Percentiles rank a stretch among this genome's conserved stretches.
phyloP scores from a whole-genome alignment of 2,888 invertebrate species.

The Lysandra coridon region DNA sequence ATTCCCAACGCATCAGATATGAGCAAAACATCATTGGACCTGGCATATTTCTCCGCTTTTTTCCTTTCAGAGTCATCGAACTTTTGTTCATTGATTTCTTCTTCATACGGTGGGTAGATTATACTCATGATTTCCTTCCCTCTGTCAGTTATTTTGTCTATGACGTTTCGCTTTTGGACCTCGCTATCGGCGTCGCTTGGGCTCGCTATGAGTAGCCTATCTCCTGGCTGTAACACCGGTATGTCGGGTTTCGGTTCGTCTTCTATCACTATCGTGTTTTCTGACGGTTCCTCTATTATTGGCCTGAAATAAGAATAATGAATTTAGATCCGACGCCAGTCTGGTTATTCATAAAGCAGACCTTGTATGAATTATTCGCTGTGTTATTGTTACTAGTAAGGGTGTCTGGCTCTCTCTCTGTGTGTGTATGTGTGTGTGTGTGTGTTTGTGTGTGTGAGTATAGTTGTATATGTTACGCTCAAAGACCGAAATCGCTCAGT shows the following conservation, averaged over 20 bases:
- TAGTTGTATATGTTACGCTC: too few species aligned
- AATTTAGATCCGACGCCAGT: neutral
- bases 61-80: slow-evolving; percentile 70
- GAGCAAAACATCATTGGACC: slow-evolving; percentile 66
- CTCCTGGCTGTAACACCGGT: slow-evolving; percentile 83
- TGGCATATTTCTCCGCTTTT: slow-evolving; percentile 72
- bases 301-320: slow-evolving; percentile 37
- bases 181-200: slow-evolving; percentile 46
- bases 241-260: slow-evolving; percentile 54
- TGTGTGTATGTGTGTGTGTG: too few species aligned
- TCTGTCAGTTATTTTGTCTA: slow-evolving; percentile 69
- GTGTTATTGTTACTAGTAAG: too few species aligned
- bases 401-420: too few species aligned
- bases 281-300: slow-evolving; percentile 37
- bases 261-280: slow-evolving; percentile 41
- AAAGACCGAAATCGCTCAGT: too few species aligned
- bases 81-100: slow-evolving; percentile 66
- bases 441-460: too few species aligned
- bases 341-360: too few species aligned
- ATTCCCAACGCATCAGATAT: slow-evolving; percentile 61
- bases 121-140: slow-evolving; percentile 74
- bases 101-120: slow-evolving; percentile 70
- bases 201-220: slow-evolving; percentile 80
- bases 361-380: too few species aligned
- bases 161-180: slow-evolving; percentile 62